Evolutionary conservation across 2,797 vertebrate genomes (phyloP).

Genomic region (Cryptoblepharus egeriae): DNA sequence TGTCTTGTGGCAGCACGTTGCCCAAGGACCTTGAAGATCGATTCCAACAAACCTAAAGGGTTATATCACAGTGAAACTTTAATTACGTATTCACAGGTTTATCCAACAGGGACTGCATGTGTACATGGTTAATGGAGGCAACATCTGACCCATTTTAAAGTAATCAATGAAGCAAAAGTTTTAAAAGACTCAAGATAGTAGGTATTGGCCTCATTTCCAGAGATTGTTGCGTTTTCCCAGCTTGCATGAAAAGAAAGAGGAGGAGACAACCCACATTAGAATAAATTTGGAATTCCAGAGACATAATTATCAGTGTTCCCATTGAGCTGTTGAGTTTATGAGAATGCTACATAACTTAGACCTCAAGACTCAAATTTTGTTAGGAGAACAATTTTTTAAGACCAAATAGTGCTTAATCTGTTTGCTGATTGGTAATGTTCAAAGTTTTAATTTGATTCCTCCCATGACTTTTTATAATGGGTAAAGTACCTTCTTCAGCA

Average conservation of each 20-base stretch:
- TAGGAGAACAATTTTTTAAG: no score
- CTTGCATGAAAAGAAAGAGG: neutral
- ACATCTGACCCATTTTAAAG: conserved; percentile 30
- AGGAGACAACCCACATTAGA: neutral
- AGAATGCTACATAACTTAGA: no score
- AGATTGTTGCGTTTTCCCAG: neutral
- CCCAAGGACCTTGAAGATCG: conserved; percentile 26
- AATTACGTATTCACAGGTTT: conserved; percentile 36
- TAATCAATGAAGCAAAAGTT: conserved; percentile 34
- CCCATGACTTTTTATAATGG: no score
- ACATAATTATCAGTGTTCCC: no score
- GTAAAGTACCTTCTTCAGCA: no score
- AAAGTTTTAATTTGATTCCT: no score
- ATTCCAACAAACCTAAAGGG: conserved; percentile 34
- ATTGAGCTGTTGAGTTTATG: no score
- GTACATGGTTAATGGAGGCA: conserved; percentile 13
- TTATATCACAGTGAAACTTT: conserved; percentile 40
- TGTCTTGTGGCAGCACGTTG: conserved; percentile 25
- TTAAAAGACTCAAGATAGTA: conserved; percentile 15
- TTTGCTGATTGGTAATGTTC: no score
- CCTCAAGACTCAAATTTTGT: no score
- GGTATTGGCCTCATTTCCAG: conserved; percentile 2
- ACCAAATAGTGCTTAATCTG: no score
- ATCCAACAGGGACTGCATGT: conserved; percentile 18
- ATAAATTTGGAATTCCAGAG: neutral